A percentile compares a stretch with the other conserved stretches of the same genome.
Evolutionary conservation across 2,113 vertebrate genomes (phyloP).

Genomic region (Rhizomys pruinosus): DNA sequence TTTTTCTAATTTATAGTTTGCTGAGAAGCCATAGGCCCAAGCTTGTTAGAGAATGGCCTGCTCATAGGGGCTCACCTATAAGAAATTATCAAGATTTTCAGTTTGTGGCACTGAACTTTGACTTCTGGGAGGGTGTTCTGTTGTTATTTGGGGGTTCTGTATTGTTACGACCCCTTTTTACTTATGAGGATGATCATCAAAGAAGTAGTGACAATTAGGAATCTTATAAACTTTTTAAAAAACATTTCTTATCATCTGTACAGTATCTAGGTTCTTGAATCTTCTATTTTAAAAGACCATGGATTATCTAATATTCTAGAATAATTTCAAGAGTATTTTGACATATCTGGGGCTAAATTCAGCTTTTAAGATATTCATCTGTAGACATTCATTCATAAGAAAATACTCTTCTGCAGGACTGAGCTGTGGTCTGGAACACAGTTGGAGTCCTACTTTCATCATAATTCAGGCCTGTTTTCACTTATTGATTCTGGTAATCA

Average conservation of each 20-base stretch:
- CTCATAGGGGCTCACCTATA: neutral
- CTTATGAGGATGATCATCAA: neutral
- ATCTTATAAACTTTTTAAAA: neutral
- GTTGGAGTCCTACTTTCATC: neutral
- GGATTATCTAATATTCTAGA: slow-evolving; percentile 34
- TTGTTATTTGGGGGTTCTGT: neutral
- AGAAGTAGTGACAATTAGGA: slow-evolving; percentile 2
- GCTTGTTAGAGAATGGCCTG: neutral
- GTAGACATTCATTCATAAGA: slow-evolving; percentile 2
- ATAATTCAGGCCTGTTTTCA: neutral
- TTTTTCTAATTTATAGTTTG: slow-evolving; percentile 47
- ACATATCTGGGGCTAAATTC: neutral
- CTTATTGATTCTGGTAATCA: neutral
- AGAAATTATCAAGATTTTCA: neutral
- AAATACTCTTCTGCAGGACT: neutral
- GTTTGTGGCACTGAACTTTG: neutral
- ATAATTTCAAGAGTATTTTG: slow-evolving; percentile 31
- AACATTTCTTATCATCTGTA: neutral
- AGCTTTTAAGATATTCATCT: slow-evolving; percentile 16
- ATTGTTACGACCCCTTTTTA: neutral
- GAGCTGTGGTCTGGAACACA: neutral
- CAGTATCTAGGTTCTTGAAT: neutral
- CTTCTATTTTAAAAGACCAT: slow-evolving; percentile 25
- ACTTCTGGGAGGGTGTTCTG: neutral
- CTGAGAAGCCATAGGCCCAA: neutral